Evolutionary conservation across 2,888 invertebrate genomes (phyloP).

Genomic region (Sesia bembeciformis): DNA sequence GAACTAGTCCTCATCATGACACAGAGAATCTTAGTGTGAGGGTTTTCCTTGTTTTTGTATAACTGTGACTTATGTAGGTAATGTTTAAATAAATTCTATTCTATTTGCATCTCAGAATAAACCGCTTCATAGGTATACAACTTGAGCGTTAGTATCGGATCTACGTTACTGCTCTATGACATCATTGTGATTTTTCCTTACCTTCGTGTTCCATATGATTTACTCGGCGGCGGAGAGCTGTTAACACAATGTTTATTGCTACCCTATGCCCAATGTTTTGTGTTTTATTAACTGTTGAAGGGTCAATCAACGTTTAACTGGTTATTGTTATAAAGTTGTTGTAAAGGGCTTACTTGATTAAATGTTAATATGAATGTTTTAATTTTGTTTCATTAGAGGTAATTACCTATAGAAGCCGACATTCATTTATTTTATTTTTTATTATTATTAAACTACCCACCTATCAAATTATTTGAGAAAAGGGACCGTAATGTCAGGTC

Average conservation of each 20-base stretch:
- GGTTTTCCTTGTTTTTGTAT: neutral
- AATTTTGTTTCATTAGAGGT: no score
- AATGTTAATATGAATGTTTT: no score
- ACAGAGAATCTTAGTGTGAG: no score
- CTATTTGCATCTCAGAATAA: neutral
- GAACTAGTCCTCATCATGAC: neutral
- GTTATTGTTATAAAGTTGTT: neutral
- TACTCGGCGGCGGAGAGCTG: conserved; percentile 37
- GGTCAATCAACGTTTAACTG: neutral
- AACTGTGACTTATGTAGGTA: neutral
- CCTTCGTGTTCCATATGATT: conserved; percentile 40
- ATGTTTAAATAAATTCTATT: neutral
- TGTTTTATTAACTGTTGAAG: neutral
- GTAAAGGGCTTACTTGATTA: no score
- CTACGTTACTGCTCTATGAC: conserved; percentile 18
- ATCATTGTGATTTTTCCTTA: conserved; percentile 27
- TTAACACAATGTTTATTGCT: conserved; percentile 32
- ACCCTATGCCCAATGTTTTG: conserved; percentile 4
- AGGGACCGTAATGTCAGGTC: no score
- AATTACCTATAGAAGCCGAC: no score
- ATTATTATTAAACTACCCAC: no score
- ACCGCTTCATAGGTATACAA: neutral
- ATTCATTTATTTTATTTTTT: no score
- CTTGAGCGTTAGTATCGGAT: neutral
- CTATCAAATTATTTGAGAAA: no score